These are phyloP conservation scores for Leptopilina syphax DNA, from an alignment of 2,888 invertebrate genomes.

Conservation along the genomic window DNA sequence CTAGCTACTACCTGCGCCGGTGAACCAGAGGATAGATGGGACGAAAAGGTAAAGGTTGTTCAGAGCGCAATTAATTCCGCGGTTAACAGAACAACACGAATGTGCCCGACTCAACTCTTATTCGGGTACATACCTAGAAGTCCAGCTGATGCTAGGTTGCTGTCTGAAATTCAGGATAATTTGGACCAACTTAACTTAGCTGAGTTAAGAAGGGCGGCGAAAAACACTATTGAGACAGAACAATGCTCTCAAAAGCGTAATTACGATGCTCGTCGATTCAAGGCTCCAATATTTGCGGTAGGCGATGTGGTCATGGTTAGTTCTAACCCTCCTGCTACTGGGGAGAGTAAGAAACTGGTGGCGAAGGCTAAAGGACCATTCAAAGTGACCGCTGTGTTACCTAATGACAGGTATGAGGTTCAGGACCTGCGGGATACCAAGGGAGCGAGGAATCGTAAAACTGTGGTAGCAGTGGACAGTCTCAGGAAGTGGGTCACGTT, in stretches of 20 bases:
- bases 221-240: constrained; percentile 44
- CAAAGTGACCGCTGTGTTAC: constrained; percentile 54
- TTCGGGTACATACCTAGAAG: constrained; percentile 54
- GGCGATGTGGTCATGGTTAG: constrained; percentile 57
- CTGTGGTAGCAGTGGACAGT: constrained; percentile 55
- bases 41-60: constrained; percentile 48
- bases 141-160: constrained; percentile 45
- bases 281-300: constrained; percentile 49
- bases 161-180: constrained; percentile 45
- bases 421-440: constrained; percentile 57
- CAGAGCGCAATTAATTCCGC: constrained; percentile 52
- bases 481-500: constrained; percentile 11
- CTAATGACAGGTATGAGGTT: constrained; percentile 59
- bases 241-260: constrained; percentile 43
- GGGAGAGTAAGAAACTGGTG: constrained; percentile 56
- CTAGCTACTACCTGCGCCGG: constrained; percentile 55
- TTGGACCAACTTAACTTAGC: constrained; percentile 51
- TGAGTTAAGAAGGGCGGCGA: constrained; percentile 48
- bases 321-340: constrained; percentile 52
- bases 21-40: constrained; percentile 54
- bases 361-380: constrained; percentile 59
- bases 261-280: constrained; percentile 14
- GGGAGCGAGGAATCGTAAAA: constrained; percentile 50
- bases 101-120: constrained; percentile 49
- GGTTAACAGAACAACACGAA: constrained; percentile 49